Conservation (phyloP, 2,888 invertebrate genomes). For the Cephus sareptanus region DNA sequence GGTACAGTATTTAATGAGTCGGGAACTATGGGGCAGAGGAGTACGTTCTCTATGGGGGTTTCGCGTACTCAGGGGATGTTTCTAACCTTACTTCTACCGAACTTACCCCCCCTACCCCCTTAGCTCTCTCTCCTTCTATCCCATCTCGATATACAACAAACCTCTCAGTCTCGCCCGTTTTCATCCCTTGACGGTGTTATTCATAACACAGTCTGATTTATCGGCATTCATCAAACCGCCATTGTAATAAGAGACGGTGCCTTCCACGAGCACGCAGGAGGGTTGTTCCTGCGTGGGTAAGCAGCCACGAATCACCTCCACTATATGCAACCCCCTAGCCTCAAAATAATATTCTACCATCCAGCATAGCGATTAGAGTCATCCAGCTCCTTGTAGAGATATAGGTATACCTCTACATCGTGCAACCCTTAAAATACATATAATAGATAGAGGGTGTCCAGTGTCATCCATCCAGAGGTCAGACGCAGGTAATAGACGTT, state of each 20-base stretch:
- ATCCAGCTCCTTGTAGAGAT: neutral
- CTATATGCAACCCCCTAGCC: neutral
- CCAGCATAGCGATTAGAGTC: neutral
- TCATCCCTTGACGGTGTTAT: slow-evolving; percentile 25
- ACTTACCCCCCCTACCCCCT: neutral
- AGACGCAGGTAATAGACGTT: neutral
- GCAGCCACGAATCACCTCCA: neutral
- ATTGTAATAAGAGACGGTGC: slow-evolving; percentile 57
- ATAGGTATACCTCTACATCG: neutral
- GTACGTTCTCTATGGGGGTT: slow-evolving; percentile 36
- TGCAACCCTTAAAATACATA: neutral
- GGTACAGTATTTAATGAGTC: slow-evolving; percentile 61
- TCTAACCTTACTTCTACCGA: slow-evolving; percentile 38
- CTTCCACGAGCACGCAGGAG: slow-evolving; percentile 12
- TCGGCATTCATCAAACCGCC: slow-evolving; percentile 70
- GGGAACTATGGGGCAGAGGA: slow-evolving; percentile 38
- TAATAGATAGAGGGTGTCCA: neutral
- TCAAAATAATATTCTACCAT: neutral
- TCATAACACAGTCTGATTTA: slow-evolving; percentile 67
- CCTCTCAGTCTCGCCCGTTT: slow-evolving; percentile 11
- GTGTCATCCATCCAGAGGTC: neutral
- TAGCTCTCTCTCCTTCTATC: neutral
- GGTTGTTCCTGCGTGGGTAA: neutral
- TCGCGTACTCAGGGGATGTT: slow-evolving; percentile 55
- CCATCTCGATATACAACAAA: neutral